phyloP scores from a whole-genome alignment of 2,113 vertebrate species.

The Nothobranchius furzeri region DNA sequence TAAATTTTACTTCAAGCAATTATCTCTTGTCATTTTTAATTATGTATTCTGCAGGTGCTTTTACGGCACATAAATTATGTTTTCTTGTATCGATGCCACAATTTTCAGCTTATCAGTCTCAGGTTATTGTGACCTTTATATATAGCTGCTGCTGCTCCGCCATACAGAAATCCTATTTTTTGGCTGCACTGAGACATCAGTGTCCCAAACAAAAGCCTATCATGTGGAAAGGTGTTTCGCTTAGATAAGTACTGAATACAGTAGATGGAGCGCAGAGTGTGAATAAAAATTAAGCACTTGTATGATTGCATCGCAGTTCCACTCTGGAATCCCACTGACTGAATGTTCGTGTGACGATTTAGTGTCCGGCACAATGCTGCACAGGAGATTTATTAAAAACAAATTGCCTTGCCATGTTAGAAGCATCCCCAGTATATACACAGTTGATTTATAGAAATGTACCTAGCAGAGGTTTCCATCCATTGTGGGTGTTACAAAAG shows the following conservation, averaged over 20 bases:
- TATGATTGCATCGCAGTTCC: slow-evolving; percentile 50
- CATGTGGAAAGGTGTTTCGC: slow-evolving; percentile 76
- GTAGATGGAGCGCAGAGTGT: slow-evolving; percentile 32
- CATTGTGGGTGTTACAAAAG: not conserved
- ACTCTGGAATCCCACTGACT: slow-evolving; percentile 46
- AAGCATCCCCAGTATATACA: not conserved
- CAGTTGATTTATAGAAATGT: not conserved
- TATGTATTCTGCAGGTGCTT: slow-evolving; percentile 28
- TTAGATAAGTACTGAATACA: slow-evolving; percentile 74
- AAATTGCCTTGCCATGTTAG: slow-evolving; percentile 16
- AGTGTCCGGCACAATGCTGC: slow-evolving; percentile 51
- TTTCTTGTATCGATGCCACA: slow-evolving; percentile 44
- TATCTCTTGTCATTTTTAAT: slow-evolving; percentile 7
- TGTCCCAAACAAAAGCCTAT: slow-evolving; percentile 67
- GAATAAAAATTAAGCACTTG: slow-evolving; percentile 60
- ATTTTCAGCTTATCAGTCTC: slow-evolving; percentile 65
- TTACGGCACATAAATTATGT: slow-evolving; percentile 32
- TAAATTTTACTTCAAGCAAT: not conserved
- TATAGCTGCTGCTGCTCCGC: slow-evolving; percentile 47
- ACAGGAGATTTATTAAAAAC: slow-evolving; percentile 40
- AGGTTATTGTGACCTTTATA: slow-evolving; percentile 77
- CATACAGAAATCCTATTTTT: slow-evolving; percentile 67
- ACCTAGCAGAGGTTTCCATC: not conserved
- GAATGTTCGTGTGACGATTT: slow-evolving; percentile 59
- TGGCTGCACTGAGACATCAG: slow-evolving; percentile 60